These are phyloP conservation scores for Cyclina sinensis DNA, from an alignment of 1,140 invertebrate species.

Conservation along the genomic window DNA sequence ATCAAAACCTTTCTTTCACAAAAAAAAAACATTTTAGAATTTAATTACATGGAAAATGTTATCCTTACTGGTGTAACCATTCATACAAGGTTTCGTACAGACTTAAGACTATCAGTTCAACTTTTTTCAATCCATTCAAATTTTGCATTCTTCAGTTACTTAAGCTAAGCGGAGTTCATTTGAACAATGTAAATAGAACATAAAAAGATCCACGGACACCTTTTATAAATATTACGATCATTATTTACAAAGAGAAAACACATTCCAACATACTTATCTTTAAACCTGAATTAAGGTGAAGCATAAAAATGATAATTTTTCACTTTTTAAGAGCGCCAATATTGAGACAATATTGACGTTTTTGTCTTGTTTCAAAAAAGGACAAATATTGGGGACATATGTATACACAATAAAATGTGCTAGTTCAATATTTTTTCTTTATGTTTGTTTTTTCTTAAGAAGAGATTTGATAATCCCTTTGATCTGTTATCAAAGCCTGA, in stretches of 20 bases:
- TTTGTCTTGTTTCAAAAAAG: not conserved
- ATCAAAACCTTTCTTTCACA: no score
- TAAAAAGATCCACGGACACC: slow-evolving; percentile 1
- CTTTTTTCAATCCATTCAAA: slow-evolving; percentile 8
- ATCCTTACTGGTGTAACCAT: no score
- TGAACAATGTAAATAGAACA: slow-evolving; percentile 26
- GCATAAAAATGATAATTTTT: not conserved
- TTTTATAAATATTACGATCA: not conserved
- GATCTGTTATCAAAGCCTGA: no score
- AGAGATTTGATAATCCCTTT: no score
- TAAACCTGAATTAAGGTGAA: not conserved
- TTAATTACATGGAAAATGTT: no score
- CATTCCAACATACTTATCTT: slow-evolving; percentile 1
- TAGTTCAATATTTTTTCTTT: no score
- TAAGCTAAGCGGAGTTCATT: slow-evolving; percentile 17
- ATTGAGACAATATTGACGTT: not conserved
- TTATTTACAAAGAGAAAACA: slow-evolving; percentile 30
- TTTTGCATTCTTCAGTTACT: slow-evolving; percentile 33
- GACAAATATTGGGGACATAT: not conserved
- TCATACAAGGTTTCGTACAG: no score
- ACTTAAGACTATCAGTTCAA: not conserved
- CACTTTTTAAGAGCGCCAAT: no score
- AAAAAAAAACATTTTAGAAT: no score
- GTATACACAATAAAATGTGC: no score
- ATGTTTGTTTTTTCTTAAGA: no score